A percentile compares a stretch with the other conserved stretches of the same genome.
Conservation (phyloP, 1,140 invertebrate species). For the Zaprionus capensis region DNA sequence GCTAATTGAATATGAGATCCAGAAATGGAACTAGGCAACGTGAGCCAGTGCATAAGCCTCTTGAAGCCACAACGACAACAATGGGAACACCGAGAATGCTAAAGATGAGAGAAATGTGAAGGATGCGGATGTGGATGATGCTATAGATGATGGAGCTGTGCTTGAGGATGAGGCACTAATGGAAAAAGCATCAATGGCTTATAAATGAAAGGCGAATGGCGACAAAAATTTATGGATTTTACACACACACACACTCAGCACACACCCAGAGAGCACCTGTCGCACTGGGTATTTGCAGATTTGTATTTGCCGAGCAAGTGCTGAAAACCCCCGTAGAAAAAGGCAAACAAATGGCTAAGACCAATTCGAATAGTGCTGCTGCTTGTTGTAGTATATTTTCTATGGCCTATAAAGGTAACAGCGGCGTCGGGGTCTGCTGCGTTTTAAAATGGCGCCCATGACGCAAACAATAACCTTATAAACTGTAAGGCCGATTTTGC, state of each 20-base stretch:
- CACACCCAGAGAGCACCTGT: constrained; percentile 33
- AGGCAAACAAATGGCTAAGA: constrained; percentile 62
- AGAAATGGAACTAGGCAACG: constrained; percentile 45
- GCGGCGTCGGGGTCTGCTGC: constrained; percentile 30
- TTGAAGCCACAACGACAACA: constrained; percentile 35
- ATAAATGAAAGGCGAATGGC: constrained; percentile 66
- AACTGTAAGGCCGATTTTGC: constrained; percentile 59
- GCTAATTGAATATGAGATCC: constrained; percentile 69
- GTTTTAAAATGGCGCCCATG: constrained; percentile 76
- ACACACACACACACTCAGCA: constrained; percentile 11
- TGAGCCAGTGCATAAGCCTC: constrained; percentile 40
- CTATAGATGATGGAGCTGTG: constrained; percentile 31
- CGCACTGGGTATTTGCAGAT: constrained; percentile 50
- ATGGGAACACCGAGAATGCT: constrained; percentile 24
- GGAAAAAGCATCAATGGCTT: constrained; percentile 81
- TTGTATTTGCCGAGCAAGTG: constrained; percentile 23
- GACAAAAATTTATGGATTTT: constrained; percentile 77
- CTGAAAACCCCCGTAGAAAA: constrained; percentile 20
- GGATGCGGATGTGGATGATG: constrained; percentile 23
- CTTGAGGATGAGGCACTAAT: constrained; percentile 63
- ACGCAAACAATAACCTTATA: constrained; percentile 82
- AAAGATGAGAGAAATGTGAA: constrained; percentile 10
- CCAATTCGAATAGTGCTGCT: constrained; percentile 35
- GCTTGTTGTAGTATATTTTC: neutral
- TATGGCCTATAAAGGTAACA: constrained; percentile 50